phyloP scores from a whole-genome alignment of 1,140 invertebrate species.

The Drosophila aff. region DNA sequence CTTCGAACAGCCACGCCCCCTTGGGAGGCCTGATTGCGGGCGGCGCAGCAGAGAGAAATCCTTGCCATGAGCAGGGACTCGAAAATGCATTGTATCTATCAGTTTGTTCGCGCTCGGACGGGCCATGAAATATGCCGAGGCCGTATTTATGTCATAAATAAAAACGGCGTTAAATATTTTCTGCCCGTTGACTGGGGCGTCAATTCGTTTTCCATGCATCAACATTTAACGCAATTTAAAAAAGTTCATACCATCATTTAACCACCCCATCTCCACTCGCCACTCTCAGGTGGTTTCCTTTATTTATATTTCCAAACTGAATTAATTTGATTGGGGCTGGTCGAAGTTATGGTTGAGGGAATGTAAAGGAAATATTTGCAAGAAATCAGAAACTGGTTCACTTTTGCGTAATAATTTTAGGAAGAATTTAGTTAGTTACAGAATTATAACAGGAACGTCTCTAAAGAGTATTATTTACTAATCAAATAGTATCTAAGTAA shows the following conservation, averaged over 20 bases:
- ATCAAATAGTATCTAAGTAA: not conserved
- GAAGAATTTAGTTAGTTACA: not conserved
- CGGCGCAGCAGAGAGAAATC: slow-evolving; percentile 35
- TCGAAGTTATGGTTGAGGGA: slow-evolving; percentile 14
- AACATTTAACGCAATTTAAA: slow-evolving; percentile 80
- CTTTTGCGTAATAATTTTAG: not conserved
- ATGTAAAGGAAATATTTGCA: slow-evolving; percentile 23
- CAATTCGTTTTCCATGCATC: slow-evolving; percentile 59
- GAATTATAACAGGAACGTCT: not conserved
- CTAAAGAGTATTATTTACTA: not conserved
- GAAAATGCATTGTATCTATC: slow-evolving; percentile 80
- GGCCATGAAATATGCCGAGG: slow-evolving; percentile 71
- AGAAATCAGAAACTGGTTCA: slow-evolving; percentile 13
- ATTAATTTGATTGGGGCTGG: slow-evolving; percentile 45
- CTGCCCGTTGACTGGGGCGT: slow-evolving; percentile 27
- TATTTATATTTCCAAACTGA: slow-evolving; percentile 42
- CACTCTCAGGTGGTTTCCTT: not conserved
- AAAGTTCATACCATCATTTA: slow-evolving; percentile 30
- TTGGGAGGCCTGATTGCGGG: slow-evolving; percentile 50
- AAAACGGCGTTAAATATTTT: slow-evolving; percentile 79
- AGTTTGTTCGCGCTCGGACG: slow-evolving; percentile 61
- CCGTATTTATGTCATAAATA: slow-evolving; percentile 80
- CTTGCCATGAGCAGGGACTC: slow-evolving; percentile 53
- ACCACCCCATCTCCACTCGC: not conserved
- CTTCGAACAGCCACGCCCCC: slow-evolving; percentile 12